Evolutionary conservation across 2,797 vertebrate species (phyloP), one percentile per base, ranked within the genome.

Genomic region (Esox lucius): DNA sequence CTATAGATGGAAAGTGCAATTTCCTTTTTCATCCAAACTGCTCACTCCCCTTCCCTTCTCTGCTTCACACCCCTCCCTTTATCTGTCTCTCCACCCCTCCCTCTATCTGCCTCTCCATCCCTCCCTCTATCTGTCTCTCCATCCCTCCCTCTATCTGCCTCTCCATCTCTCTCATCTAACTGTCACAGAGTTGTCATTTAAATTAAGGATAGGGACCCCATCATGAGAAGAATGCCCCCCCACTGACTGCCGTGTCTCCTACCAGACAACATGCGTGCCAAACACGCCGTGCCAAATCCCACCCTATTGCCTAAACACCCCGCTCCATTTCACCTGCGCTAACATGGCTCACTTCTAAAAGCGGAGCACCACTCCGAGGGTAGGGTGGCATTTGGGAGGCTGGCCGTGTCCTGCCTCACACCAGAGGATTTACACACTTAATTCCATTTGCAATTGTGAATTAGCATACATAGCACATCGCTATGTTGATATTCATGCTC

Each of bases 131-230:
- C 90, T 90, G 90, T 91, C 90, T 17, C 46, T 5, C 46, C 15
- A 1, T 51, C 49, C 13, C 49, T 17, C 49, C 19, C 4, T 51
- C 49, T 0, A 17, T 16, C 16, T 16, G 0, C 51, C 49, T 51
- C 49, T 51, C 49, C 49, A 53, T n/a, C 49, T 51, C 3, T 7
- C 1, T 19, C 49, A 15, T 33, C 31, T 84, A 90, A 86, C 90
- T 90, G 90, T 91, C 90, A 90, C 79, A 86, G 85, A 86, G 75
- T 78, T 73, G 78, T 86, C 88, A 88, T 90, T 89, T 87, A 85
- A 86, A 89, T 90, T 87, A 82, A 88, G 87, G 85, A 87, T 74
- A 39, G 22, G n/a, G 16, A 24, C 35, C 84, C 76, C 86, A 88
- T 91, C 90, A 91, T 91, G 86, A 89, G 84, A 75, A 71, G 73